Percentiles rank a stretch among this genome's conserved stretches.
Conservation (phyloP, 2,113 vertebrate genomes). For the Planiliza haematocheilus region DNA sequence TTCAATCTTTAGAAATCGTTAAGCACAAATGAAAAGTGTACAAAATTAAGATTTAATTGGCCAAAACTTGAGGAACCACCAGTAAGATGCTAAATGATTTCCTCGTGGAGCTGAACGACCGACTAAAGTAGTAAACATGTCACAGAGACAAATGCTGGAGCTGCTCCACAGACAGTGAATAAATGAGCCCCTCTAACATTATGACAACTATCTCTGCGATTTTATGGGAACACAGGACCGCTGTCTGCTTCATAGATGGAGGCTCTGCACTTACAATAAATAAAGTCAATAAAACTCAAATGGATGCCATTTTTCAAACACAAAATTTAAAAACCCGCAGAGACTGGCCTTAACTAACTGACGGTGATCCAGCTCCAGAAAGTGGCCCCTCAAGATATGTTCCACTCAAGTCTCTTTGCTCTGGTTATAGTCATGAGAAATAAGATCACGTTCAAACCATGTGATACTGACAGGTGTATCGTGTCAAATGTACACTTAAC, state of each 20-base stretch:
- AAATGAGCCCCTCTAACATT: not conserved
- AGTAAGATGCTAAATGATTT: not conserved
- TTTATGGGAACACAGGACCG: not conserved
- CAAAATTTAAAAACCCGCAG: not conserved
- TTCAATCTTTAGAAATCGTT: not conserved
- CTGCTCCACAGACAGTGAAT: slow-evolving; percentile 2
- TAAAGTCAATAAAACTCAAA: not conserved
- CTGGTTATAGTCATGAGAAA: not conserved
- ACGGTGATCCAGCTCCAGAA: not conserved
- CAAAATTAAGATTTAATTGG: not conserved
- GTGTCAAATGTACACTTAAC: not conserved
- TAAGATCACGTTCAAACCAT: not conserved
- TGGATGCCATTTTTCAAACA: not conserved
- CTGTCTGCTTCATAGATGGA: slow-evolving; percentile 1
- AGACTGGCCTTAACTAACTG: not conserved
- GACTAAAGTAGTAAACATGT: not conserved
- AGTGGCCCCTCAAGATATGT: not conserved
- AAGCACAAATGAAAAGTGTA: not conserved
- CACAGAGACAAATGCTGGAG: not conserved
- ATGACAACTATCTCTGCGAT: not conserved
- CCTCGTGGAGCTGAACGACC: not conserved
- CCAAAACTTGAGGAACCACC: not conserved
- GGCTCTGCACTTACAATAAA: not conserved
- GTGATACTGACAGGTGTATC: not conserved
- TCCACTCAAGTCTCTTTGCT: not conserved